Conservation (phyloP, 1,140 invertebrate genomes). For the Laupala kohalensis region DNA sequence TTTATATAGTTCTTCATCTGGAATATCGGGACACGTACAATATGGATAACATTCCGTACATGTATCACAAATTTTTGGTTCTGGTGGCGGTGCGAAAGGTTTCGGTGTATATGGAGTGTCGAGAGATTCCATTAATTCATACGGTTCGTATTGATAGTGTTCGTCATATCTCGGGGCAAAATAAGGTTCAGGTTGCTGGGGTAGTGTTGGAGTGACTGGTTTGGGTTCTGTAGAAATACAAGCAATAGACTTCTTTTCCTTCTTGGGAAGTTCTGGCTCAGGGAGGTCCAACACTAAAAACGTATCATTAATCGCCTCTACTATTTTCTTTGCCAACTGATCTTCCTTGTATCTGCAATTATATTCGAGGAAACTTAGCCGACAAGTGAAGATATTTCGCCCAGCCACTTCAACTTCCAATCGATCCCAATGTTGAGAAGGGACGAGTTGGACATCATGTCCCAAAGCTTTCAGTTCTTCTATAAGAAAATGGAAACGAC, state of each 20-base stretch:
- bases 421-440: slow-evolving; percentile 3
- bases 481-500: too few relatives aligned
- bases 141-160: too few relatives aligned
- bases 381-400: background rate
- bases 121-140: too few relatives aligned
- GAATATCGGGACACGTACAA: background rate
- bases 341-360: background rate
- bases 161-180: too few relatives aligned
- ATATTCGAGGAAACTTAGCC: background rate
- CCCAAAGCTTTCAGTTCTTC: background rate
- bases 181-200: too few relatives aligned
- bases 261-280: too few relatives aligned
- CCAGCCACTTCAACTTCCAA: background rate
- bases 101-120: too few relatives aligned
- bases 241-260: too few relatives aligned
- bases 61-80: background rate
- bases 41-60: background rate
- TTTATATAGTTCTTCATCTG: background rate
- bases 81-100: background rate
- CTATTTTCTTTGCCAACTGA: background rate
- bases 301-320: background rate
- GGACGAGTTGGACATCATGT: background rate
- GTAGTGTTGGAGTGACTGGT: background rate
- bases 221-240: background rate
- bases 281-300: background rate